phyloP scores from a whole-genome alignment of 2,797 vertebrate species.

The Karalla daura region DNA sequence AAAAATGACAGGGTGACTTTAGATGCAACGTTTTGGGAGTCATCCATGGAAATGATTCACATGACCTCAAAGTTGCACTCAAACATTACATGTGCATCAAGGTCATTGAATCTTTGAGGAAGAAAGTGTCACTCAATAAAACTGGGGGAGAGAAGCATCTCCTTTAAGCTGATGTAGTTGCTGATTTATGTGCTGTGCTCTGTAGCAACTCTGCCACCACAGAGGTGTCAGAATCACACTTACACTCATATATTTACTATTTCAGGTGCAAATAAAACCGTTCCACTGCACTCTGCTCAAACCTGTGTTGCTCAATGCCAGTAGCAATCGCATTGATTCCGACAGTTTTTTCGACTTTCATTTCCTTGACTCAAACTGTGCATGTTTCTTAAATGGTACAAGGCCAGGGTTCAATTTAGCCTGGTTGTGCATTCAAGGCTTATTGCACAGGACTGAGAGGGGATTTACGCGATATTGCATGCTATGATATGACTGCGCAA shows the following conservation, averaged over 20 bases:
- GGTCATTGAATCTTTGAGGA: neutral
- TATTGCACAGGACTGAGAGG: too few species aligned
- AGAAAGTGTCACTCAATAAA: neutral
- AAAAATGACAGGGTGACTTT: neutral
- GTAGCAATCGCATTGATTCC: too few species aligned
- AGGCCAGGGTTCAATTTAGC: neutral
- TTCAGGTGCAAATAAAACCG: too few species aligned
- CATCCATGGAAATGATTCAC: neutral
- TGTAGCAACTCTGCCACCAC: neutral
- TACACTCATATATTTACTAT: too few species aligned
- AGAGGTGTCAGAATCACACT: neutral
- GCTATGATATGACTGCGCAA: conserved; percentile 10
- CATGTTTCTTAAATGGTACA: too few species aligned
- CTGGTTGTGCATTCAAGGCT: conserved; percentile 1
- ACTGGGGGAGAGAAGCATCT: neutral
- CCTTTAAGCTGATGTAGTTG: neutral
- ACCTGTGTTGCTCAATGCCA: too few species aligned
- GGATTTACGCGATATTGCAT: neutral
- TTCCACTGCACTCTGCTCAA: too few species aligned
- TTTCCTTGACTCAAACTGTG: too few species aligned
- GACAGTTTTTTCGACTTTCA: too few species aligned
- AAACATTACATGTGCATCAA: neutral
- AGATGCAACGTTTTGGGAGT: neutral
- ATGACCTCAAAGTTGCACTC: neutral
- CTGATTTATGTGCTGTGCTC: neutral